Base-by-base conservation (phyloP, 2,888 invertebrate genomes). In the Diloba caeruleocephala region DNA sequence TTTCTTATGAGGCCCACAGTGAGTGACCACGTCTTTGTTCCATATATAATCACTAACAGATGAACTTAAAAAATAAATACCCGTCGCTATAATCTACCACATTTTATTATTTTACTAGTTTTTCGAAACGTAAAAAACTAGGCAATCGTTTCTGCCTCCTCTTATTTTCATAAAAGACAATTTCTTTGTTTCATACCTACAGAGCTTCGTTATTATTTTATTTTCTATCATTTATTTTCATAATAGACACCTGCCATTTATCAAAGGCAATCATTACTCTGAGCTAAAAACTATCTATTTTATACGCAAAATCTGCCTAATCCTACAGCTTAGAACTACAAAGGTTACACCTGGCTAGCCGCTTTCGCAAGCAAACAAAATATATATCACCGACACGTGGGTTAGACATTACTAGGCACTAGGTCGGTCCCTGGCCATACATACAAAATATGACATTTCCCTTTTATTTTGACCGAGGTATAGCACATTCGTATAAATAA, bases 361-460 rank as follows among this genome's bases (percentile, higher is more conserved):
- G 6, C 6, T 7, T 10, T 45, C 39, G 66, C 44, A 65, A 70
- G 66, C 67, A 66, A 60, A 56, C 42, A 69, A 64, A 64, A 69
- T 62, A 51, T 43, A 48, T 66, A 50, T 52, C 34, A 12, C 44
- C 10, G 42, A 51, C 42, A 51, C 61, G 55, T 48, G 56, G 39
- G 36, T 10, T 17, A 37, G 42, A 65, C 50, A 70, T 66, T 49
- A 57, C 59, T 48, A 34, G 52, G 46, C 52, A 65, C 54, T 54
- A 52, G 52, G 15, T 34, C 28, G 21, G 49, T 58, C 38, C 52
- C 34, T 13, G 37, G 26, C 13, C 43, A 49, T 67, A 44, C 57
- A 61, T 57, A 71, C 68, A 52, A 66, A 71, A 66, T 61, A 61
- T 71, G 62, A 71, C 53, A 52, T 60, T 50, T 54, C 53, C 32